Evolutionary conservation across 2,888 invertebrate species (phyloP).

Genomic region (Machimus atricapillus): DNA sequence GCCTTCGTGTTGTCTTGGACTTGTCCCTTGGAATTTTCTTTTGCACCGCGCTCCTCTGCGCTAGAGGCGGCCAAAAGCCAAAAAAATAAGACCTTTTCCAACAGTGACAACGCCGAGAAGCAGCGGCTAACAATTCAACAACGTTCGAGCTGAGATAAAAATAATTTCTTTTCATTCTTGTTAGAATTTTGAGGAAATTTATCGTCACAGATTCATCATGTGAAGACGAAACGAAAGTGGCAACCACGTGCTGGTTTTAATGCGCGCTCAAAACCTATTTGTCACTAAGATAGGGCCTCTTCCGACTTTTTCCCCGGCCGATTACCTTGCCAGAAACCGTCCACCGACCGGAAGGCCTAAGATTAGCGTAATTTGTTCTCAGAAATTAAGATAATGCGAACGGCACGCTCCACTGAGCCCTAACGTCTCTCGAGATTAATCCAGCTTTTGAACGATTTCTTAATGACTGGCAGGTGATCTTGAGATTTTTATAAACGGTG

Average conservation of each 20-base stretch:
- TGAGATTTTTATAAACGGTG: neutral
- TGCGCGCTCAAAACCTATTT: slow-evolving; percentile 13
- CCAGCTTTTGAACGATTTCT: neutral
- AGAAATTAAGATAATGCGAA: slow-evolving; percentile 9
- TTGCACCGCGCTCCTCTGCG: neutral
- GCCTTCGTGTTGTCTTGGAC: slow-evolving; percentile 3
- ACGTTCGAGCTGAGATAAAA: slow-evolving; percentile 7
- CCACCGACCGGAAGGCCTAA: slow-evolving; percentile 18
- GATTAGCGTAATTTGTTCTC: slow-evolving; percentile 17
- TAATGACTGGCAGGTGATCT: neutral
- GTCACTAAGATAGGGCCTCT: neutral
- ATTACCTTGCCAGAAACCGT: neutral
- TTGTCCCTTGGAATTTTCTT: neutral
- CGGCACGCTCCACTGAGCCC: neutral
- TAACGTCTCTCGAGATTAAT: neutral
- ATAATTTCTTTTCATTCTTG: neutral
- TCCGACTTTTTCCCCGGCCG: neutral
- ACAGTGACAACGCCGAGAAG: neutral
- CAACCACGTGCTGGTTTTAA: slow-evolving; percentile 24
- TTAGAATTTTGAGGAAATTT: neutral
- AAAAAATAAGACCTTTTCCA: neutral
- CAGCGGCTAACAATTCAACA: slow-evolving; percentile 3
- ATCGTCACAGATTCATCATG: slow-evolving; percentile 10
- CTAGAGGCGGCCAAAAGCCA: neutral
- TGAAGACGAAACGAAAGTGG: slow-evolving; percentile 18